Percentiles rank a stretch among this genome's conserved stretches.
Conservation (phyloP, 23 tunicate species). For the Phallusia fumigata region DNA sequence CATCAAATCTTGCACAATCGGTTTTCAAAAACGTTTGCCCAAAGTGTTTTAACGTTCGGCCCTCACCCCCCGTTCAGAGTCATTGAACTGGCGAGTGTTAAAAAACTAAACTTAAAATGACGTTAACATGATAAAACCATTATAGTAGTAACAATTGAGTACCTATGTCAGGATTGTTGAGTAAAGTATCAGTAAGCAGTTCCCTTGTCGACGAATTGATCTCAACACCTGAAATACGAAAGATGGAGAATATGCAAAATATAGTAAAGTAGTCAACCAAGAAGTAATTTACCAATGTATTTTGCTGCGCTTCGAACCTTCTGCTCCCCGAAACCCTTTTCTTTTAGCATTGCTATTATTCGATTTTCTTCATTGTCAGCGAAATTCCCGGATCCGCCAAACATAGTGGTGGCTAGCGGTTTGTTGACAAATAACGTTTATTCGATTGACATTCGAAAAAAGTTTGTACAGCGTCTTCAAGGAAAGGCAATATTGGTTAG, state of each 20-base stretch:
- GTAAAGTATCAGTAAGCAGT: background rate
- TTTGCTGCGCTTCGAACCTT: background rate
- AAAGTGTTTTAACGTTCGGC: no score
- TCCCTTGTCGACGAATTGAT: background rate
- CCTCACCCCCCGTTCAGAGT: no score
- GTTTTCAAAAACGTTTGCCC: no score
- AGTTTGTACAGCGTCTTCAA: no score
- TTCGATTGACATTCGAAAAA: no score
- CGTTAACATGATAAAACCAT: no score
- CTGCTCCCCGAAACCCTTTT: background rate
- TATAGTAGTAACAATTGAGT: background rate
- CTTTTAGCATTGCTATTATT: background rate
- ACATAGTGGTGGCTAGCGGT: background rate
- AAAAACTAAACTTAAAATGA: background rate
- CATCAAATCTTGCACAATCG: no score
- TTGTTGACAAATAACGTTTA: no score
- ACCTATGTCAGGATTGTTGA: background rate
- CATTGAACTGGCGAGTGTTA: background rate
- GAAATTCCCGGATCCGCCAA: background rate
- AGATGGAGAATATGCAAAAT: no score
- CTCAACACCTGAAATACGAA: background rate
- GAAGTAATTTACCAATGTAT: background rate
- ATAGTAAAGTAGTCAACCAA: background rate
- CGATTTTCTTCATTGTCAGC: background rate
- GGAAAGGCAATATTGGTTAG: no score